Conservation (phyloP, 1,140 invertebrate species). For the Melipona quadrifasciata region DNA sequence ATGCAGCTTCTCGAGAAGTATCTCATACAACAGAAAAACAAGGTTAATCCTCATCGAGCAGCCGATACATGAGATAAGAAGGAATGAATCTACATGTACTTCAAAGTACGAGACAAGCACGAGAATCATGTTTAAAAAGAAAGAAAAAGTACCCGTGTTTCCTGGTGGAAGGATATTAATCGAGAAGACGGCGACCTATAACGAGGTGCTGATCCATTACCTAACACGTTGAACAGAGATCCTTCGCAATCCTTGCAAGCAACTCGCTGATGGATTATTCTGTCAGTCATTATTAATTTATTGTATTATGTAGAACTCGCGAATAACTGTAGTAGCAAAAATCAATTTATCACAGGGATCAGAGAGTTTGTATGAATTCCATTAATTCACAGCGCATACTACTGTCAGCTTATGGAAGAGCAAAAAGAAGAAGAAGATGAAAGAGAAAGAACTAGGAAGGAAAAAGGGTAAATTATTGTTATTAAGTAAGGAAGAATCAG, state of each 20-base stretch:
- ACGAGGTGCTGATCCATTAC: background rate
- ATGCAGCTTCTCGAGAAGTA: background rate
- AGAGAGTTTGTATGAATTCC: background rate
- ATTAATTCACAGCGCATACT: background rate
- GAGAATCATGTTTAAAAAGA: background rate
- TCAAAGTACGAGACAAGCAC: background rate
- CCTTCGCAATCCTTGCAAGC: background rate
- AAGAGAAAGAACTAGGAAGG: background rate
- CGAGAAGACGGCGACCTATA: background rate
- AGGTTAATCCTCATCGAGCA: background rate
- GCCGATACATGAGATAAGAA: background rate
- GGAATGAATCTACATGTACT: background rate
- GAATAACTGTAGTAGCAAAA: background rate
- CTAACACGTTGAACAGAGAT: background rate
- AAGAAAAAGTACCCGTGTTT: background rate
- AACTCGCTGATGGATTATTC: background rate
- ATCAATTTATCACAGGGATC: background rate
- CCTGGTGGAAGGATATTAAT: background rate
- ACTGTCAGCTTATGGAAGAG: background rate
- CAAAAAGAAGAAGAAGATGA: background rate
- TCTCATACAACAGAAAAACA: background rate
- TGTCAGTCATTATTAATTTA: background rate
- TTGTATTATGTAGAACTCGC: background rate
- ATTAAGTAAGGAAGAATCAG: no score
- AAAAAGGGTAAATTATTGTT: background rate